These are phyloP conservation scores for Oreochromis niloticus DNA, from an alignment of 2,113 vertebrate genomes.

Conservation along the genomic window DNA sequence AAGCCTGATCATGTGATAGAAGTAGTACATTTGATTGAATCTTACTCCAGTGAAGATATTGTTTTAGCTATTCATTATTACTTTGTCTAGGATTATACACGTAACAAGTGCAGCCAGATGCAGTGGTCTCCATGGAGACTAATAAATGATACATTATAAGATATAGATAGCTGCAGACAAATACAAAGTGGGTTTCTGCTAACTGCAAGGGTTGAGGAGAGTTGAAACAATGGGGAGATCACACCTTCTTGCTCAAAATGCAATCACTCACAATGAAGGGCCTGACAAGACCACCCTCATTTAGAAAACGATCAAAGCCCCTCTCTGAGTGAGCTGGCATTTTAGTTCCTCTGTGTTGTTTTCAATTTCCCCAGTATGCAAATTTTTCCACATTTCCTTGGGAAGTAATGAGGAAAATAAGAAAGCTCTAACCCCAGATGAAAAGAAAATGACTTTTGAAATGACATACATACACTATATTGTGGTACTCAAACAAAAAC, in stretches of 20 bases:
- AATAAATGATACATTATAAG: slow-evolving; percentile 8
- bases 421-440: slow-evolving; percentile 54
- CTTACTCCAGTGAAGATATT: not conserved
- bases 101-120: not conserved
- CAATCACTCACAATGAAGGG: slow-evolving; percentile 39
- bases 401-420: slow-evolving; percentile 64
- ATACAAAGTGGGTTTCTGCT: not conserved
- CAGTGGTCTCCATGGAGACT: not conserved
- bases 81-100: not conserved
- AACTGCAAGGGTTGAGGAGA: slow-evolving; percentile 14
- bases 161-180: not conserved
- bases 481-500: not conserved
- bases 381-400: slow-evolving; percentile 46
- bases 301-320: slow-evolving; percentile 49
- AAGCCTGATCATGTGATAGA: not conserved
- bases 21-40: not conserved
- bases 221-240: slow-evolving; percentile 28
- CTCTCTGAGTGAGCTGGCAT: slow-evolving; percentile 18
- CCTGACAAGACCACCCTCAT: slow-evolving; percentile 16
- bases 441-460: slow-evolving; percentile 52
- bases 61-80: not conserved
- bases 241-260: slow-evolving; percentile 26
- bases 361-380: slow-evolving; percentile 62
- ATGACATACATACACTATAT: slow-evolving; percentile 11
- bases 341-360: slow-evolving; percentile 51